A percentile compares a stretch with the other conserved stretches of the same genome.
Conservation (phyloP, 2,113 vertebrate genomes). For the Cisticola juncidis region DNA sequence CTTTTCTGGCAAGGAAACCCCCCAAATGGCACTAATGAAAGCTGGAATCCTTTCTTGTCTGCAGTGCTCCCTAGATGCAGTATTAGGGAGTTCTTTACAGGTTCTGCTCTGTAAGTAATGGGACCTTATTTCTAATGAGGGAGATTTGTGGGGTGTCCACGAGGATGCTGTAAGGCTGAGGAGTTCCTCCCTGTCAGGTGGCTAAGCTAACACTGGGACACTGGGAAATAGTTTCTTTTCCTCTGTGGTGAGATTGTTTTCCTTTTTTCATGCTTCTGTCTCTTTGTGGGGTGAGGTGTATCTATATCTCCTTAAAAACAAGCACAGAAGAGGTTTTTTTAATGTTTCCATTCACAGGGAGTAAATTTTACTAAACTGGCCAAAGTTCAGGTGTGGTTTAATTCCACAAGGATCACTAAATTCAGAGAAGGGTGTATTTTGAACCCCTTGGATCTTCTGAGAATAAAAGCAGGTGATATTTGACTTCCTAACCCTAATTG, state of each 20-base stretch:
- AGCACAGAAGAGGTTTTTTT: background rate
- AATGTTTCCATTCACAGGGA: background rate
- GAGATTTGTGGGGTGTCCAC: background rate
- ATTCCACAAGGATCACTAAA: background rate
- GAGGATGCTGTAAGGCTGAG: background rate
- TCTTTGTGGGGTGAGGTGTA: background rate
- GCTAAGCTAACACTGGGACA: background rate
- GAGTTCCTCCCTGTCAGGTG: background rate
- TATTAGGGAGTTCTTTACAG: background rate
- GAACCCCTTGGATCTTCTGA: background rate
- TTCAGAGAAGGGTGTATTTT: background rate
- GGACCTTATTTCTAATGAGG: background rate
- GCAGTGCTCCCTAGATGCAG: background rate
- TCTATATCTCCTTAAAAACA: background rate
- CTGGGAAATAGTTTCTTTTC: background rate
- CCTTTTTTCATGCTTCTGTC: background rate
- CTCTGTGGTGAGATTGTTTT: background rate
- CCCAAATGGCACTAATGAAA: background rate
- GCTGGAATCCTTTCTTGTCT: background rate
- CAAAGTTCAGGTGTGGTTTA: background rate
- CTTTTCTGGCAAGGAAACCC: background rate
- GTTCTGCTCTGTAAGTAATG: background rate
- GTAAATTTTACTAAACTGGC: background rate
- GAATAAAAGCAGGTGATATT: background rate
- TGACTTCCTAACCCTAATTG: background rate